Evolutionary conservation across 1,140 invertebrate genomes (phyloP), one percentile per base, ranked within the genome.

Genomic region (Medauroidea extradentata): DNA sequence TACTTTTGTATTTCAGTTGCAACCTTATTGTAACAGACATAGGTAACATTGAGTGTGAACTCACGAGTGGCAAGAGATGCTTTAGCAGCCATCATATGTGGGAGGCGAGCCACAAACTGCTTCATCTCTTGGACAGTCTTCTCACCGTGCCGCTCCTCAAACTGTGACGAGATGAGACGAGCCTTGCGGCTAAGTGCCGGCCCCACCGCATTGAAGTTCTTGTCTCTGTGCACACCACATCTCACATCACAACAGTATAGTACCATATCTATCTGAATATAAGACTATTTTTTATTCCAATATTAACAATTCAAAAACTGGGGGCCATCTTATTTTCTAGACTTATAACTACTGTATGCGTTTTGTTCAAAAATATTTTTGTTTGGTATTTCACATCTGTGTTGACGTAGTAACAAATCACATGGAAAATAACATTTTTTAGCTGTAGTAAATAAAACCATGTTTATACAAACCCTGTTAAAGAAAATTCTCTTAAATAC

Each of bases 71-170:
- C 85, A 11, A 97, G 75, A 8, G 90, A 81, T 3, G 25, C 27
- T 18, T 96, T 95, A 25, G 88, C 87, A n/a, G 86, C 85, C 69
- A 96, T 78, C 76, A 98, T 85, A 63, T 93, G 85, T 1, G 93
- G 94, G 57, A 98, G 77, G 62, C 88, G 87, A 11, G 91, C 87
- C 3, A 98, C 95, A 79, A 97, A 94, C 65, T 90, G 85, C 75
- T 96, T 96, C 70, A 98, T 93, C 76, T 98, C 93, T 69, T 91
- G 87, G 21, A 98, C 86, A 13, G 92, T 90, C 73, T 93, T 93
- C 39, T 93, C 88, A 23, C 84, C 82, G 71, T 92, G 89, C 43
- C 87, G 81, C 71, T 94, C 91, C 72, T 94, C 91, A 73, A 93
- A 84, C 72, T 96, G 89, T 0, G 85, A 83, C 57, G 91, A 88